Evolutionary conservation across 2,797 vertebrate genomes (phyloP).

Genomic region (Odontamblyopus lacepedii): DNA sequence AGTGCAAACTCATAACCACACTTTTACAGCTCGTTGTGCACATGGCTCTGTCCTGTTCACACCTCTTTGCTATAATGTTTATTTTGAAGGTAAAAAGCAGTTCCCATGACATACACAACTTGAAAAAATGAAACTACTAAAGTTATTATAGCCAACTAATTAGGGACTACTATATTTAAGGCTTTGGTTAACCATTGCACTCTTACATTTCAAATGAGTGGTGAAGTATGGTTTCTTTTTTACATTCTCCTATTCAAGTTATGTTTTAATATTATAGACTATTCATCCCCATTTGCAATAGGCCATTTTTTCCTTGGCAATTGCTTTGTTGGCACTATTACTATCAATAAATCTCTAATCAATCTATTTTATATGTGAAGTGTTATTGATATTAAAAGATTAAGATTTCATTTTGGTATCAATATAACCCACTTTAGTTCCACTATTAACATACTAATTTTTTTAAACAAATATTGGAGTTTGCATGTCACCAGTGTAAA

Average conservation of each 20-base stretch:
- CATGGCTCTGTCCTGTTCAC: constrained; percentile 27
- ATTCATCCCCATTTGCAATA: no score
- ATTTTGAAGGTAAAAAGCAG: constrained; percentile 34
- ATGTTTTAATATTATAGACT: no score
- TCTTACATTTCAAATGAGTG: not conserved
- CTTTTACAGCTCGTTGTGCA: constrained; percentile 48
- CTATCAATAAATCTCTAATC: no score
- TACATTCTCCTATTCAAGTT: no score
- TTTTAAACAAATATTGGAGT: constrained; percentile 64
- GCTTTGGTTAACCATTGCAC: not conserved
- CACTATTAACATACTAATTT: no score
- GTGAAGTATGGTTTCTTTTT: not conserved
- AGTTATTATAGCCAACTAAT: not conserved
- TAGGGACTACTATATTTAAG: not conserved
- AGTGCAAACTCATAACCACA: constrained; percentile 47
- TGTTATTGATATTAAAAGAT: no score
- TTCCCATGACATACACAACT: constrained; percentile 38
- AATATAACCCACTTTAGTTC: no score
- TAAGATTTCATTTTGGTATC: no score
- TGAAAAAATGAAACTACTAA: not conserved
- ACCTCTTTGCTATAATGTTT: constrained; percentile 28
- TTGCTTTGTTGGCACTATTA: no score
- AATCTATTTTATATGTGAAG: no score
- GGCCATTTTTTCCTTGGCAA: no score
- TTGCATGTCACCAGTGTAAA: constrained; percentile 60